Conservation (phyloP, 2,113 vertebrate genomes). For the Lucifuga dentata region DNA sequence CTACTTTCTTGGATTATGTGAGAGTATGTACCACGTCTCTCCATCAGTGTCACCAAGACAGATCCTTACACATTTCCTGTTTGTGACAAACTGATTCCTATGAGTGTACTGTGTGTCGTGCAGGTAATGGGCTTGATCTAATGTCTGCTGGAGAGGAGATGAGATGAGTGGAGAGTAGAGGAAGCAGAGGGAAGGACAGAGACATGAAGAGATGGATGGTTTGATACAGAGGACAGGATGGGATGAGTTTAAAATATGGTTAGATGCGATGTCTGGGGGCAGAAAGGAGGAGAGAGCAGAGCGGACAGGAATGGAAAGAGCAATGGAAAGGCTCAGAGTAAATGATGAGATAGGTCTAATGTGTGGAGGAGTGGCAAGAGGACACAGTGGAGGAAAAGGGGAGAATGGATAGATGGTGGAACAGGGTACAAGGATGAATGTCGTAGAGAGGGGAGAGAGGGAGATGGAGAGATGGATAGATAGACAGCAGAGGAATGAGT, state of each 20-base stretch:
- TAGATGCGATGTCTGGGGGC: constrained; percentile 63
- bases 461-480: constrained; percentile 63
- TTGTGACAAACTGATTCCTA: constrained; percentile 54
- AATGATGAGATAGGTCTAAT: constrained; percentile 66
- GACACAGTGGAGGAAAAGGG: constrained; percentile 40
- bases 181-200: neutral
- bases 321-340: constrained; percentile 49
- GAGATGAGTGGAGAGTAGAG: neutral
- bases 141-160: constrained; percentile 45
- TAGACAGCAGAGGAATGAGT: constrained; percentile 70
- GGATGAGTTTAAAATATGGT: constrained; percentile 69
- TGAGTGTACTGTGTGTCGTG: constrained; percentile 43
- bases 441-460: constrained; percentile 37
- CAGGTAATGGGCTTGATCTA: constrained; percentile 65
- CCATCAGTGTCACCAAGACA: constrained; percentile 40
- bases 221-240: constrained; percentile 57
- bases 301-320: constrained; percentile 33
- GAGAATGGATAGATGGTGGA: constrained; percentile 48
- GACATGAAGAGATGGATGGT: constrained; percentile 62
- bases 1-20: neutral
- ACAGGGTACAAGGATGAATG: constrained; percentile 56
- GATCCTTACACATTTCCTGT: constrained; percentile 42
- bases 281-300: constrained; percentile 45
- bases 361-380: constrained; percentile 61
- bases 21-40: constrained; percentile 14